Evolutionary conservation across 2,797 vertebrate species (phyloP).

Genomic region (Pseudotriccus pelzelni): DNA sequence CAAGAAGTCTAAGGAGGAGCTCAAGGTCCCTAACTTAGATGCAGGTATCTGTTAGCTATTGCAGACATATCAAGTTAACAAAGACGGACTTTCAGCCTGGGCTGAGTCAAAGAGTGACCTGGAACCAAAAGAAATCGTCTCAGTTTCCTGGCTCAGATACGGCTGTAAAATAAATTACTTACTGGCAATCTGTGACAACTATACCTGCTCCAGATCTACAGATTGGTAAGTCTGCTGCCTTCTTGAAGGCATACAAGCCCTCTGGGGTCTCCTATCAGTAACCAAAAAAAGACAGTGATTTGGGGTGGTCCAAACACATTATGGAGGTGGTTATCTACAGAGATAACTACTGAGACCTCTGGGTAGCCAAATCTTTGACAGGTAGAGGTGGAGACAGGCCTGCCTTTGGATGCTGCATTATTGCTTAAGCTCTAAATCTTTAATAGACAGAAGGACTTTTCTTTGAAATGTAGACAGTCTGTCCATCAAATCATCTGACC

Average conservation of each 20-base stretch:
- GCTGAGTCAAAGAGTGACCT: neutral
- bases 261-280: neutral
- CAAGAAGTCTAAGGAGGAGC: neutral
- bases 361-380: neutral
- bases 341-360: neutral
- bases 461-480: neutral
- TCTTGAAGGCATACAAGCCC: neutral
- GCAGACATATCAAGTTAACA: neutral
- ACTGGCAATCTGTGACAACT: neutral
- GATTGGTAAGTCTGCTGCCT: neutral
- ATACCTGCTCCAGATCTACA: neutral
- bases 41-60: neutral
- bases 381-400: neutral
- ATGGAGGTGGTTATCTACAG: neutral
- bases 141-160: neutral
- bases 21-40: neutral
- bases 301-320: neutral
- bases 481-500: neutral
- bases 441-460: neutral
- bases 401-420: neutral
- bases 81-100: neutral
- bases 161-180: neutral
- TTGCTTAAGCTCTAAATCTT: neutral
- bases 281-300: neutral
- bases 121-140: neutral